Evolutionary conservation across 2,113 vertebrate genomes (phyloP).

Genomic region (Tragelaphus scriptus): DNA sequence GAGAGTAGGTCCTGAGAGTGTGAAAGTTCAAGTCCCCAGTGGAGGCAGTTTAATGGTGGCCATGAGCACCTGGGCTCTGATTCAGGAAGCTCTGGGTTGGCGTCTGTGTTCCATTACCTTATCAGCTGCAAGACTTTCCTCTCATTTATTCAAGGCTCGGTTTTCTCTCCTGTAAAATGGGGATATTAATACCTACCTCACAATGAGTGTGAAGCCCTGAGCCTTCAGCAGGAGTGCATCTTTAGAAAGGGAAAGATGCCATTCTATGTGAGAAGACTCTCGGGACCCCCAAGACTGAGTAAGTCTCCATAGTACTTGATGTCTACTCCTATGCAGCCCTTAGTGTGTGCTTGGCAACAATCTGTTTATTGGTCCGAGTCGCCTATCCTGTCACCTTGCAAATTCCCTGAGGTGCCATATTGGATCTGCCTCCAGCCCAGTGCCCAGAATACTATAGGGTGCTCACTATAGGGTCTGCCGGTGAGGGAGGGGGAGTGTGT

Average conservation of each 20-base stretch:
- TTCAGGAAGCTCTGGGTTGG: not conserved
- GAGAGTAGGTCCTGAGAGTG: not conserved
- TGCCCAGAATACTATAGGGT: not conserved
- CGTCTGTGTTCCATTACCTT: not conserved
- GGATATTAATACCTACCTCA: not conserved
- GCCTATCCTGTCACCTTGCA: not conserved
- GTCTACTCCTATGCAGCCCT: not conserved
- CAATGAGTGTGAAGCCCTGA: not conserved
- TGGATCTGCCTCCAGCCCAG: not conserved
- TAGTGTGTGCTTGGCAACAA: not conserved
- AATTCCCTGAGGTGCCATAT: not conserved
- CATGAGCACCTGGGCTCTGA: not conserved
- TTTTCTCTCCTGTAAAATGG: constrained; percentile 3
- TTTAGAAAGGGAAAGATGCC: not conserved
- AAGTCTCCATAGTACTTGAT: not conserved
- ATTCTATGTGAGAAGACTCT: not conserved
- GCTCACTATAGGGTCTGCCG: fast-evolving
- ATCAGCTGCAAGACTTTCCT: not conserved
- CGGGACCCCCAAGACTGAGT: not conserved
- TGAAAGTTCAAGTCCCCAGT: not conserved
- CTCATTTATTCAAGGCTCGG: not conserved
- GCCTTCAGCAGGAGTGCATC: not conserved
- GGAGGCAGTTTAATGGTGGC: not conserved
- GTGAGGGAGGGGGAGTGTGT: not conserved
- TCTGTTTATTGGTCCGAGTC: not conserved